These are phyloP conservation scores for Melanotaenia duboulayi DNA, from an alignment of 2,113 vertebrate species.

Conservation along the genomic window DNA sequence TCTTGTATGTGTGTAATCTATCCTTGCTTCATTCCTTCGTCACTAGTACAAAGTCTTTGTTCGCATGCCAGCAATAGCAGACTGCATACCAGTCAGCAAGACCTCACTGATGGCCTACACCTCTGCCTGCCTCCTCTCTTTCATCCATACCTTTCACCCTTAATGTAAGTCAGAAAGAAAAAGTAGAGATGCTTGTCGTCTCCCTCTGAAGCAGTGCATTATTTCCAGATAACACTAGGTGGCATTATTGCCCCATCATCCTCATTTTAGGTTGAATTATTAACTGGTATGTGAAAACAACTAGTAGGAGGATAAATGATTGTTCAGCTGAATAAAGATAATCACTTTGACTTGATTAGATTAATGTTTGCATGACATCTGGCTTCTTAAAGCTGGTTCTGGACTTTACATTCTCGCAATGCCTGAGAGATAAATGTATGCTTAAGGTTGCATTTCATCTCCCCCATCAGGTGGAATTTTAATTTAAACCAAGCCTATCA, in stretches of 20 bases:
- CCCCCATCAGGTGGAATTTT: conserved; percentile 21
- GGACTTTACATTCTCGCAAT: conserved; percentile 11
- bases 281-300: too few species aligned
- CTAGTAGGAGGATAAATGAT: too few species aligned
- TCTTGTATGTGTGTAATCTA: neutral
- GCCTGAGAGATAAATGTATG: conserved; percentile 12
- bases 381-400: neutral
- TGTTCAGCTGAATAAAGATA: neutral
- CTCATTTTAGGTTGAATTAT: neutral
- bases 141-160: conserved; percentile 21
- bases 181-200: neutral
- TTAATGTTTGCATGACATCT: neutral
- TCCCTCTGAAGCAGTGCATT: neutral
- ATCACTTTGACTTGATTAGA: neutral
- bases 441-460: conserved; percentile 43
- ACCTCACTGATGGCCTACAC: conserved; percentile 1
- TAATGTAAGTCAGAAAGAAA: neutral
- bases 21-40: conserved; percentile 24
- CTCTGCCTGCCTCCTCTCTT: conserved; percentile 27
- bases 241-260: neutral
- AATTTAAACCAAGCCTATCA: conserved; percentile 18
- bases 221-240: neutral
- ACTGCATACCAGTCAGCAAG: conserved; percentile 33
- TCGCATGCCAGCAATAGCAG: conserved; percentile 41
- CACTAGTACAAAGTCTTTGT: conserved; percentile 20